Conservation (phyloP, 2,113 vertebrate species). For the Tupaia tana region DNA sequence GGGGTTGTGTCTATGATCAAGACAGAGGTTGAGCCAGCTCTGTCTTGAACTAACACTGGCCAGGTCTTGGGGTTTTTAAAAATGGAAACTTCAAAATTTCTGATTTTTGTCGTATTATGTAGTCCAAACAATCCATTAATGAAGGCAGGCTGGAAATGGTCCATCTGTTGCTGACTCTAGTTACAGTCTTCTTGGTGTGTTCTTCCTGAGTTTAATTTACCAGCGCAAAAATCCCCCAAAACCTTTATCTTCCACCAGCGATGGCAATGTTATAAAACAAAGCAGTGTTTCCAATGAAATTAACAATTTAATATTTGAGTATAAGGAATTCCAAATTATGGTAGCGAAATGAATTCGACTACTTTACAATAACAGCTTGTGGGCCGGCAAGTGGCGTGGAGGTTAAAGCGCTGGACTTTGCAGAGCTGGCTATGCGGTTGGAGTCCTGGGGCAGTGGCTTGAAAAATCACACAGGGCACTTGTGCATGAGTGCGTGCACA, state of each 20-base stretch:
- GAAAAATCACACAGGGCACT: too few relatives aligned
- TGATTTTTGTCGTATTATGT: not conserved
- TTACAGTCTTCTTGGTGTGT: not conserved
- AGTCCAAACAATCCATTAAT: not conserved
- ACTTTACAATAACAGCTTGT: slow-evolving; percentile 47
- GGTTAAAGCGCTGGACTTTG: too few relatives aligned
- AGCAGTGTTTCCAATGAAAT: slow-evolving; percentile 36
- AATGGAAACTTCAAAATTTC: slow-evolving; percentile 26
- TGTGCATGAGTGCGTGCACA: too few relatives aligned
- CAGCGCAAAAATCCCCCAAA: slow-evolving; percentile 24
- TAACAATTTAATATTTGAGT: slow-evolving; percentile 6
- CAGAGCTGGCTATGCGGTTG: too few relatives aligned
- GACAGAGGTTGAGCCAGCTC: not conserved
- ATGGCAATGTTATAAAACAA: slow-evolving; percentile 46
- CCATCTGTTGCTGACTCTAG: not conserved
- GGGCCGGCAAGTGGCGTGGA: too few relatives aligned
- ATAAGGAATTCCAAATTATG: slow-evolving; percentile 40
- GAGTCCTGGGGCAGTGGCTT: too few relatives aligned
- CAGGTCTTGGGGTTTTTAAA: not conserved
- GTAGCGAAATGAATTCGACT: slow-evolving; percentile 31
- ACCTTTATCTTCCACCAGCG: not conserved
- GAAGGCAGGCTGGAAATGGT: not conserved
- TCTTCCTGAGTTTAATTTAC: slow-evolving; percentile 5
- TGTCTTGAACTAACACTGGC: not conserved
- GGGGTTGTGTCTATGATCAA: too few relatives aligned